Percentiles rank a stretch among this genome's conserved stretches.
Evolutionary conservation across 92 coral and sea anemone species (phyloP).

Genomic region (Isaurus tuberculatus): DNA sequence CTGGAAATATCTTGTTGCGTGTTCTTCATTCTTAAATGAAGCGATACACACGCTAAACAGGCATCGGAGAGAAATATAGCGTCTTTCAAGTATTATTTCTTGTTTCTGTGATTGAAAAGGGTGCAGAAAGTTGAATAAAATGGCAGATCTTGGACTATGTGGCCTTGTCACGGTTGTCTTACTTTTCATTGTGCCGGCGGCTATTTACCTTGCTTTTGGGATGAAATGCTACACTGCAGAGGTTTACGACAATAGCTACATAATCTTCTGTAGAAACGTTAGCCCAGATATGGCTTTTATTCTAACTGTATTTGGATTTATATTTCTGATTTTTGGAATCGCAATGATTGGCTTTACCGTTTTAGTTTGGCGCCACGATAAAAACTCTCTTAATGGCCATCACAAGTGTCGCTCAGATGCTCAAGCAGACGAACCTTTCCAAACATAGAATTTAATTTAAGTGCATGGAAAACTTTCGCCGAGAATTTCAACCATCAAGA

Average conservation of each 20-base stretch:
- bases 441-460: background rate
- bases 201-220: slow-evolving; percentile 7
- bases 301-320: slow-evolving; percentile 28
- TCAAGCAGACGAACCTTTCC: background rate
- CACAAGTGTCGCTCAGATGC: background rate
- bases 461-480: background rate
- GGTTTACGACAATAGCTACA: background rate
- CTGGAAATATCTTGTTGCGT: background rate
- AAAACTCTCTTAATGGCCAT: background rate
- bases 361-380: slow-evolving; percentile 19
- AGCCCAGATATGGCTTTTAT: slow-evolving; percentile 28
- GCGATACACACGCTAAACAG: background rate
- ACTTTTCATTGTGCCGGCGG: background rate
- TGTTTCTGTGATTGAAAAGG: background rate
- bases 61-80: background rate
- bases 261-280: slow-evolving; percentile 8
- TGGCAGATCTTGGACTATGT: slow-evolving; percentile 16
- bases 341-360: slow-evolving; percentile 6
- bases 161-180: background rate
- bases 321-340: slow-evolving; percentile 26
- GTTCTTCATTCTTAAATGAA: background rate
- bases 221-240: background rate
- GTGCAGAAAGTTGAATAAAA: background rate
- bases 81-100: background rate
- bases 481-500: background rate